Base-by-base conservation (phyloP, 1,140 invertebrate species). In the Heliconius nattereri region DNA sequence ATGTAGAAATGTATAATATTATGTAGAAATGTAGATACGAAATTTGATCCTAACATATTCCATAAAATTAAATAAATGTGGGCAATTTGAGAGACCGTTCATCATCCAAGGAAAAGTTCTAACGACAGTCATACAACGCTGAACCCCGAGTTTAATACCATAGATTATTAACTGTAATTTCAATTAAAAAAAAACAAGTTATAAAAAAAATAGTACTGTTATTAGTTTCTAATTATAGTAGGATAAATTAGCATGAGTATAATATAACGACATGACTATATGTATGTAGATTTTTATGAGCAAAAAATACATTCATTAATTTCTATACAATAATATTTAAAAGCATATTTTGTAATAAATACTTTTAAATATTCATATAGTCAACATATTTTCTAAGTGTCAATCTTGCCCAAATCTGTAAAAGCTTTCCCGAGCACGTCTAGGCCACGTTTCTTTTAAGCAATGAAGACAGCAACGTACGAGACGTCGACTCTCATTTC, bases 31-130 rank as follows among this genome's bases (percentile, higher is more conserved):
- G 5, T 32, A 32, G 32, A 32, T 32, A 32, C 32, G 32, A 32
- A 32, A 32, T 32, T 32, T 32, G 32, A 32, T 32, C 32, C 32
- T 32, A 32, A 32, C 32, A 70, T 78, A 87, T 84, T 82, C 86
- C 81, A 79, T 80, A 72, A 86, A 84, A 82, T 85, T 86, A 83
- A 86, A 90, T 88, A 91, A 91, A 90, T 90, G 88, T 87, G 85
- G 85, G 87, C 87, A 90, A 91, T 90, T 90, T 89, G 86, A 52
- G 60, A 76, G 40, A 71, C 3, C 66, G 45, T 76, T 76, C 52
- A 71, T 76, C 40, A 76, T 66, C 23, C 57, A 76, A 71, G 71
- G 60, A 76, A 76, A 76, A 76, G 66, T 76, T 76, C 37, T 76
- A 76, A 71, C 40, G 66, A 71, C 40, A 26, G 40, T 40, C 66